Evolutionary conservation across 2,797 vertebrate genomes (phyloP).

Genomic region (Tapirus indicus): DNA sequence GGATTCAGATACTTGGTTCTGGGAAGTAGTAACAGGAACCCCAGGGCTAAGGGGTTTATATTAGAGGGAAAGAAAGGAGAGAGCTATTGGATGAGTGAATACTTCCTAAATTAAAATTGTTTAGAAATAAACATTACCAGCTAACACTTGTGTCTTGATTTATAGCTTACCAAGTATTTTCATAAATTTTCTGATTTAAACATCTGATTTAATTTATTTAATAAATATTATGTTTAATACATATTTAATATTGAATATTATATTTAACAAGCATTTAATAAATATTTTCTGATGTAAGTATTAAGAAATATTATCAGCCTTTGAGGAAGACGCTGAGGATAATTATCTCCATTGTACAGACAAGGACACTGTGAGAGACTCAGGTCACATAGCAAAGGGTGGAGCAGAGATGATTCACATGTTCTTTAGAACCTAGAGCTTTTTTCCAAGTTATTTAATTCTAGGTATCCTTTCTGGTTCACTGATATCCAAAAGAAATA

Average conservation of each 20-base stretch:
- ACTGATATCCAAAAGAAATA: background rate
- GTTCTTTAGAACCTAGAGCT: background rate
- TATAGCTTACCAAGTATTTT: constrained; percentile 2
- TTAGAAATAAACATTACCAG: background rate
- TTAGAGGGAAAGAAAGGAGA: background rate
- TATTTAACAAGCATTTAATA: background rate
- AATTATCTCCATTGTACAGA: background rate
- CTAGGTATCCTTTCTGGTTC: background rate
- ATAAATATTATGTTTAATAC: background rate
- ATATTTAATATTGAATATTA: background rate
- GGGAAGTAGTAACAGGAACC: background rate
- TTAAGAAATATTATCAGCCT: background rate
- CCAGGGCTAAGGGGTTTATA: background rate
- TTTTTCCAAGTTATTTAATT: background rate
- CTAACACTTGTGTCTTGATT: background rate
- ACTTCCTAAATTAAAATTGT: background rate
- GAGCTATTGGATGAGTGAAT: background rate
- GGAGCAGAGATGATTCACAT: background rate
- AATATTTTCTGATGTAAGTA: background rate
- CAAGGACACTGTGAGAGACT: background rate
- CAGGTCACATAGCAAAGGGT: background rate
- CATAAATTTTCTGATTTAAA: background rate
- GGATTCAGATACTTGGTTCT: constrained; percentile 1
- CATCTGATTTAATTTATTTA: background rate
- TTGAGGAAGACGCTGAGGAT: background rate